Base-by-base conservation (phyloP, 2,888 invertebrate genomes). In the Myopa testacea region DNA sequence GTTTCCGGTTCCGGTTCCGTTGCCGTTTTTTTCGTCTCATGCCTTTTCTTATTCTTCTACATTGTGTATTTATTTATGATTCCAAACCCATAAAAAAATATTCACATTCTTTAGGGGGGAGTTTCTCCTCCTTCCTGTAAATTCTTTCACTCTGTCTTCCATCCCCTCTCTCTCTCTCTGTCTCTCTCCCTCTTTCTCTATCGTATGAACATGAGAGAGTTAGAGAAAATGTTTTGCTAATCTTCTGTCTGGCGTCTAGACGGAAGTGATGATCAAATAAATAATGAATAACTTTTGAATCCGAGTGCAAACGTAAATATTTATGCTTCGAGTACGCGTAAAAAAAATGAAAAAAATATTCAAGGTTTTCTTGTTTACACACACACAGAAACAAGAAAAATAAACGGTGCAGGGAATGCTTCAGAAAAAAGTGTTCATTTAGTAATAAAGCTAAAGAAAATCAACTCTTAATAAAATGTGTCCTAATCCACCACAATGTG, bases 231-330 rank as follows among this genome's bases (percentile, higher is more conserved):
- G 16, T 26, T 62, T 14, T 62, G 8, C 26, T 34, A 34, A 26
- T 26, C 26, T 34, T 26, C 26, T 34, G 26, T 62, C 62, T 62
- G 34, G 26, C 1, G 50, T 69, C 69, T 69, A 69, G 69, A 69
- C 69, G 69, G 69, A 69, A 69, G 10, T 69, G 69, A 50, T 50
- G n/a, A 69, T 69, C 50, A 69, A 50, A 69, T 69, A 69, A 69
- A 69, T 50, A 19, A 45, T 12, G 26, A 62, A 63, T 40, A 40
- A 45, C 6, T 45, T 45, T 45, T 45, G 7, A 12, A 73, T 73
- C 40, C 63, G 63, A 73, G 62, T 45, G 73, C 62, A 19, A 73
- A 73, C 73, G 62, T 73, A 73, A 73, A 73, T 73, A 73, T 73
- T 73, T 73, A 62, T 73, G 63, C 14, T 62, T 12, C 16, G 50